Base-by-base conservation (phyloP, 2,888 invertebrate genomes). In the Nysson spinosus region DNA sequence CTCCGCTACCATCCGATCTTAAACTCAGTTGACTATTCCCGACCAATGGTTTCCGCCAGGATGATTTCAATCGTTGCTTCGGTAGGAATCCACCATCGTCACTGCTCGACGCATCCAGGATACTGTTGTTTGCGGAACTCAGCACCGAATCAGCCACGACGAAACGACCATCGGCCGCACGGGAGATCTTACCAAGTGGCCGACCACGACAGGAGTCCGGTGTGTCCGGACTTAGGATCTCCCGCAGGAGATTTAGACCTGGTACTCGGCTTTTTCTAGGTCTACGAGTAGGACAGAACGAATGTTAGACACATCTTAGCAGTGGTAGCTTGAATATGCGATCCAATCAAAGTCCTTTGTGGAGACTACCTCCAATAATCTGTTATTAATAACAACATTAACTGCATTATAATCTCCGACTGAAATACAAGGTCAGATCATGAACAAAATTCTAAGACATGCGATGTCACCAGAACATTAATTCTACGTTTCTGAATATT, bases 181-280 rank as follows among this genome's bases (percentile, higher is more conserved):
- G 90, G 69, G 93, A 92, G 73, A 94, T 94, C 82, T 92, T 91
- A 64, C 91, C 92, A 65, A 93, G 88, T 35, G 89, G 89, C 60
- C 88, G 88, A 44, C 88, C 84, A 24, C 85, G 82, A 68, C 81
- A 83, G 12, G 84, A 83, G 70, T 87, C 87, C 55, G 87, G 86
- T 2, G 80, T 85, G 54, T 82, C 82, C 51, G 85, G 85, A 69
- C 75, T 93, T 79, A 91, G 87, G 80, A 92, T 89, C 87, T 92
- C 91, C 72, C 91, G 89, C 79, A 92, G 89, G 80, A 93, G 91
- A 88, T 91, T 93, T 92, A 95, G 89, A 95, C 95, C 93, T 94
- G 95, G 94, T 95, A 95, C 93, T 95, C 95, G 91, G 95, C 95
- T 92, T 93, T 94, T 93, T 93, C 95, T 93, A 94, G 93, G 92